phyloP scores from a whole-genome alignment of 2,888 invertebrate genomes.

The Galerucella nymphaeae region DNA sequence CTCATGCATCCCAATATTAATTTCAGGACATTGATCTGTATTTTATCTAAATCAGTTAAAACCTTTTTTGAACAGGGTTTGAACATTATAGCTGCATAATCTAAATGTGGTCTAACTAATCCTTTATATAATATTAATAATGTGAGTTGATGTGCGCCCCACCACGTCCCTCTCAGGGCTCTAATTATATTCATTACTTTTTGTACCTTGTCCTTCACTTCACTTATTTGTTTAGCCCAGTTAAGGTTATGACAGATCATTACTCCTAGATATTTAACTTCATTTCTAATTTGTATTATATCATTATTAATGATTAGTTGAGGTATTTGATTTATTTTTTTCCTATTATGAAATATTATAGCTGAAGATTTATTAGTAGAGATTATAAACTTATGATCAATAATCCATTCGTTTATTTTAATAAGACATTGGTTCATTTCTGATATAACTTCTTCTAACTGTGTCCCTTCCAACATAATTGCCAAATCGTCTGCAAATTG shows the following conservation, averaged over 20 bases:
- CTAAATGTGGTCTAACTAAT: background rate
- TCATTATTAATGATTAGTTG: background rate
- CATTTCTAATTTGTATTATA: no score
- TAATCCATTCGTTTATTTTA: background rate
- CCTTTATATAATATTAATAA: background rate
- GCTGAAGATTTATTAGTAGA: background rate
- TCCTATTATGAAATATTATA: background rate
- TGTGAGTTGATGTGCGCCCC: background rate
- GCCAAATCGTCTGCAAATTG: no score
- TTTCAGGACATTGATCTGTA: background rate
- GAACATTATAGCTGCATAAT: background rate
- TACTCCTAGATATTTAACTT: no score
- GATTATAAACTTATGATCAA: background rate
- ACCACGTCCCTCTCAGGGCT: background rate
- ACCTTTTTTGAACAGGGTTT: background rate
- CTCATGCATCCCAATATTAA: background rate
- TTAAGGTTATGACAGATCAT: no score
- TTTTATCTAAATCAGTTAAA: background rate
- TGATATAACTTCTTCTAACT: no score
- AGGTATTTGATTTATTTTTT: conserved; percentile 2
- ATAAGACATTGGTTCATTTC: background rate
- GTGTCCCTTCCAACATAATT: no score
- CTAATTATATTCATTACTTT: background rate
- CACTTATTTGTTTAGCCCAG: background rate
- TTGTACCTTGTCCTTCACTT: background rate